Base-by-base conservation (phyloP, 1,140 invertebrate species). In the Drosophila bifasciata region DNA sequence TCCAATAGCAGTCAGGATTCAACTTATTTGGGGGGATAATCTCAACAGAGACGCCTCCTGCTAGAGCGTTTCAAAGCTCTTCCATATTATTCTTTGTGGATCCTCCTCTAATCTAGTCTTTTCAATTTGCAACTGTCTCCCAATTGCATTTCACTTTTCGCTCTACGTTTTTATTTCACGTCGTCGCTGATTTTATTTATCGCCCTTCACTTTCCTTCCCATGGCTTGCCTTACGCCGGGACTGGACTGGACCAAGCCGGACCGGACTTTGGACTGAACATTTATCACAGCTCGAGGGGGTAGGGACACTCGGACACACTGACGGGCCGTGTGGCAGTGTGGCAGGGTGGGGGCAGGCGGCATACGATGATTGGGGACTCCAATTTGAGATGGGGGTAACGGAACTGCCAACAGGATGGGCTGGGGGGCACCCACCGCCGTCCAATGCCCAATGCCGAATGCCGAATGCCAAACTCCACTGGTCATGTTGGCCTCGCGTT, bases 381-480 rank as follows among this genome's bases (percentile, higher is more conserved):
- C 81, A 83, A 81, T 83, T 81, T 78, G 71, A 71, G 55, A 57
- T 71, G 39, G 50, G 48, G 49, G n/a, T n/a, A 71, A 50, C 64
- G 53, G 19, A 68, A 57, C 60, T 36, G 41, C 28, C 28, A 17
- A 62, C 43, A 0, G 11, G 4, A 5, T 1, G 19, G 8, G 0
- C 5, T 4, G 52, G 1, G 23, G 8, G 3, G 43, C 16, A 45
- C 19, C 19, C n/a, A 19, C 41, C 23, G 7, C 6, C 6, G 23
- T 4, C 32, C 32, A 32, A 36, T 32, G 28, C 9, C 32, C 32
- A 13, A 36, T 36, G 28, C 17, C 40, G 15, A 13, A 36, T 36
- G 28, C 17, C 40, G 15, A 43, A 58, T 63, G 39, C 45, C 55
- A 23, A 32, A 36, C 46, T 46, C 32, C 61, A 49, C 49, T 39